phyloP scores from a whole-genome alignment of 2,888 invertebrate genomes.

The Tuta absoluta region DNA sequence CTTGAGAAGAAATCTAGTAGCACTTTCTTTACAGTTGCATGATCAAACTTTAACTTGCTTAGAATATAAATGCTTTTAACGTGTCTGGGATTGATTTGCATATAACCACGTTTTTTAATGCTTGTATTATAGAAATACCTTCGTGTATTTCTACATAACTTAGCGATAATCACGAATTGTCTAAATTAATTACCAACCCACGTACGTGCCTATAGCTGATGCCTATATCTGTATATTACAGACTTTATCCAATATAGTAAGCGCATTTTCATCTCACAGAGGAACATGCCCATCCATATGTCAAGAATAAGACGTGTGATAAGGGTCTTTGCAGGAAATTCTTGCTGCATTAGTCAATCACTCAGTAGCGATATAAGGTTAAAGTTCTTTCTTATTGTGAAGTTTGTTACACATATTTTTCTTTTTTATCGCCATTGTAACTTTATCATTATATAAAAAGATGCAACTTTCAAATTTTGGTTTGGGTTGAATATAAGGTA shows the following conservation, averaged over 20 bases:
- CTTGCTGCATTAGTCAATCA: conserved; percentile 3
- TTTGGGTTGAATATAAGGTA: not conserved
- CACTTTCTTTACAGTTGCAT: not conserved
- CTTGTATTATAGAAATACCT: too few relatives aligned
- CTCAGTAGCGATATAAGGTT: not conserved
- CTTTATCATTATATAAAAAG: too few relatives aligned
- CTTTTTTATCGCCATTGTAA: too few relatives aligned
- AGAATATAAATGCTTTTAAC: too few relatives aligned
- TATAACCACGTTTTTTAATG: too few relatives aligned
- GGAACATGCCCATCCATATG: not conserved
- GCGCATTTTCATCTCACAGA: not conserved
- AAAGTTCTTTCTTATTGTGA: not conserved
- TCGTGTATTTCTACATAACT: too few relatives aligned
- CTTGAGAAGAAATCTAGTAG: conserved; percentile 1
- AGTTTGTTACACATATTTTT: too few relatives aligned
- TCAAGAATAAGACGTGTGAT: conserved; percentile 9
- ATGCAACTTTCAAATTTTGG: too few relatives aligned
- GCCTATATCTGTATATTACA: not conserved
- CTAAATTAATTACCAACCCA: too few relatives aligned
- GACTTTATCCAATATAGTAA: not conserved
- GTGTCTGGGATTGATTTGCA: too few relatives aligned
- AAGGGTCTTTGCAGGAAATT: conserved; percentile 1
- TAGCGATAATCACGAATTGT: too few relatives aligned
- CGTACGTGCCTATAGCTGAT: not conserved
- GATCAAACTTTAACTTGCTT: not conserved